These are phyloP conservation scores for Gavialis gangeticus DNA, from an alignment of 2,113 vertebrate species.

Conservation along the genomic window DNA sequence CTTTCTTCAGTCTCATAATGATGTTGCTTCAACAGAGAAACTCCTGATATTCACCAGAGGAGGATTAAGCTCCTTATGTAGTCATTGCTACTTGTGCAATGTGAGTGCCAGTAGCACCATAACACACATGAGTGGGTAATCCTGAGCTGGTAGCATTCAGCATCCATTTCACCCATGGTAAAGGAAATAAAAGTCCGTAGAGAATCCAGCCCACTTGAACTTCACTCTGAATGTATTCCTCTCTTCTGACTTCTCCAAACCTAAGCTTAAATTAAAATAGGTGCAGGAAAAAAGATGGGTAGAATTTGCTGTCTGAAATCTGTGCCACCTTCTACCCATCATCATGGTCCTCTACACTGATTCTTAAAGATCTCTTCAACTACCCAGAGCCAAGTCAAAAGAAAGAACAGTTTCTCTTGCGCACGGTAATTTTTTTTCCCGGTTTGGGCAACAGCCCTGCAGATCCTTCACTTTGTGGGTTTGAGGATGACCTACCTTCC, in stretches of 20 bases:
- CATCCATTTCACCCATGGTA: no score
- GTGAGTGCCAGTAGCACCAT: neutral
- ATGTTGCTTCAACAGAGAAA: neutral
- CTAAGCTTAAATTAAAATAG: neutral
- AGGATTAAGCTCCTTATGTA: neutral
- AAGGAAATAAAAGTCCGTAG: neutral
- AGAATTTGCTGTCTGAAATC: neutral
- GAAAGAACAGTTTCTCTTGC: neutral
- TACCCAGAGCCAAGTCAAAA: neutral
- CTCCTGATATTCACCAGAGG: neutral
- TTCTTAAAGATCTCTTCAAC: neutral
- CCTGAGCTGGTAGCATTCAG: accelerated
- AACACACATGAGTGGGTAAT: neutral
- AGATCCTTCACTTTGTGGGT: neutral
- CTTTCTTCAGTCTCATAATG: neutral
- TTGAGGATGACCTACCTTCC: neutral
- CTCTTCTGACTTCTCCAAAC: neutral
- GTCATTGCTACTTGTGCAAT: neutral
- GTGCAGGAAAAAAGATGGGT: neutral
- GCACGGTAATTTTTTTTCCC: neutral
- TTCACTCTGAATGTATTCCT: neutral
- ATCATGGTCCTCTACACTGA: neutral
- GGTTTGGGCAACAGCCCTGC: neutral
- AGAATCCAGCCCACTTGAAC: neutral
- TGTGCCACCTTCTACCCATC: neutral